Conservation (phyloP, 2,113 vertebrate genomes). For the Phalacrocorax brasilianus region DNA sequence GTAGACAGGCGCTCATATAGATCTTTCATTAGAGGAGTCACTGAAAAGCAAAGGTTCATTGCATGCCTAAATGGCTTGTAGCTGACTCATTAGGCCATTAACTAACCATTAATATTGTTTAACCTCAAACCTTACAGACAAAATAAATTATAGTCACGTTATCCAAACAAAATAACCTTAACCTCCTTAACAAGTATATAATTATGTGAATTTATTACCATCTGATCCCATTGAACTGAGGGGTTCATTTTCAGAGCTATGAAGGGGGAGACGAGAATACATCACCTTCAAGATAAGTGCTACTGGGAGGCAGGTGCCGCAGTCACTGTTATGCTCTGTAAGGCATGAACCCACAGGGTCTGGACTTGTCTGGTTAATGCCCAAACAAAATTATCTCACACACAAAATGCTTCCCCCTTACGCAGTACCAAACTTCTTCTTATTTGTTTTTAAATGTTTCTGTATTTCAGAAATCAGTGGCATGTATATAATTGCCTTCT, state of each 20-base stretch:
- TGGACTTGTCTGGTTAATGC: not conserved
- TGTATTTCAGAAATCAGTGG: not conserved
- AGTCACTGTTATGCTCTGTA: not conserved
- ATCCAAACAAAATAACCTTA: slow-evolving; percentile 62
- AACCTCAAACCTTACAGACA: slow-evolving; percentile 73
- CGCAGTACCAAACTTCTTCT: not conserved
- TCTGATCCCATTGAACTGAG: slow-evolving; percentile 44
- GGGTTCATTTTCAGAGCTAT: slow-evolving; percentile 51
- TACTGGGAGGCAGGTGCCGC: not conserved
- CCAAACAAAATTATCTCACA: not conserved
- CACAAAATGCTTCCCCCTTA: not conserved
- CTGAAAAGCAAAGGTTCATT: slow-evolving; percentile 79
- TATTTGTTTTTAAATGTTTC: slow-evolving; percentile 32
- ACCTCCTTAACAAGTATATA: slow-evolving; percentile 60
- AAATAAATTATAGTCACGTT: slow-evolving; percentile 73
- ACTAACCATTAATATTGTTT: slow-evolving; percentile 80
- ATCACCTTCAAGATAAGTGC: slow-evolving; percentile 18
- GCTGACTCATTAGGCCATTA: slow-evolving; percentile 80
- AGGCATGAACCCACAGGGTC: not conserved
- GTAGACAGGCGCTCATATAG: slow-evolving; percentile 75
- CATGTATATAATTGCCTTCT: not conserved
- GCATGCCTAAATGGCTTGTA: slow-evolving; percentile 76
- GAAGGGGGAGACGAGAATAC: not conserved
- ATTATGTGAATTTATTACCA: slow-evolving; percentile 62
- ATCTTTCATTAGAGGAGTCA: slow-evolving; percentile 84